Evolutionary conservation across 2,888 invertebrate genomes (phyloP), one percentile per base, ranked within the genome.

Genomic region (Dione vanillae): DNA sequence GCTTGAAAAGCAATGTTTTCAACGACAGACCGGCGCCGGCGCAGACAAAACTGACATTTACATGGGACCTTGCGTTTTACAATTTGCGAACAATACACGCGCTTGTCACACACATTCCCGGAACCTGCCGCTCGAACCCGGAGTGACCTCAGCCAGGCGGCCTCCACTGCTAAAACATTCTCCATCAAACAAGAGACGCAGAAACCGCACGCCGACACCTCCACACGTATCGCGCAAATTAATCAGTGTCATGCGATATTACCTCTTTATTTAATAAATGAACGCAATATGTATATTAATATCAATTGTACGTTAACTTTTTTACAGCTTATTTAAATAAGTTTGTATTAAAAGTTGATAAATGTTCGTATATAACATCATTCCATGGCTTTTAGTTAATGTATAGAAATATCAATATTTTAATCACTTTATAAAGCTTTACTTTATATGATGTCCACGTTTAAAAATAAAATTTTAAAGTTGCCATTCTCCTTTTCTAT

Each of bases 31-130:
- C 82, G 84, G 86, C 89, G 88, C 87, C 83, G 85, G 85, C 88
- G 87, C 85, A 86, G 80, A 75, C 78, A 78, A 80, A 82, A 80
- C 79, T 92, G 91, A 91, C 91, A 92, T 92, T 92, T 91, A 82
- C 83, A 83, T 72, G 80, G 83, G 88, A 86, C 91, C 91, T 91
- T 91, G 79, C 79, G 74, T 76, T 77, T 71, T 77, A 75, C 79
- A 79, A 79, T 79, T 80, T 78, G 78, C 80, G 80, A 84, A 84
- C 86, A 86, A 90, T 90, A 89, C 88, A 88, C 85, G 87, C 87
- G 89, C 91, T 90, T 88, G 89, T 89, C 89, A 85, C 85, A 79
- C 78, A 82, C 84, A 84, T 87, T 92, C 90, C 91, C 90, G 91
- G 91, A 91, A 90, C 88, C 85, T 80, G 79, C 74, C 79, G 76